These are phyloP conservation scores for Cabera pusaria DNA, from an alignment of 2,888 invertebrate species.

Conservation along the genomic window DNA sequence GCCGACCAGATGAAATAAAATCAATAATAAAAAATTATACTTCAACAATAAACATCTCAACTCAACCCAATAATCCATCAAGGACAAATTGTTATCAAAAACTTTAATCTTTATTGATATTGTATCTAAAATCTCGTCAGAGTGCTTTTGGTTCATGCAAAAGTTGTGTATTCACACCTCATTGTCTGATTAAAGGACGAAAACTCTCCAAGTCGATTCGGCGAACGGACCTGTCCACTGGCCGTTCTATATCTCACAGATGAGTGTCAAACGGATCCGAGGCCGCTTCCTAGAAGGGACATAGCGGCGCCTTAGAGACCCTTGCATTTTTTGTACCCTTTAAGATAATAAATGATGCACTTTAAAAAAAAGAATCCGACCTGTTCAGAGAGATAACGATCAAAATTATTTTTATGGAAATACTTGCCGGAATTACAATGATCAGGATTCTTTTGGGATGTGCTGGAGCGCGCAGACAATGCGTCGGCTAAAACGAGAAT, in stretches of 20 bases:
- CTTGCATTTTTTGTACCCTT: constrained; percentile 72
- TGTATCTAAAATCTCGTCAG: constrained; percentile 39
- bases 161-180: constrained; percentile 71
- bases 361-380: constrained; percentile 78
- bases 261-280: constrained; percentile 79
- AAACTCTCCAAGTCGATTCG: constrained; percentile 54
- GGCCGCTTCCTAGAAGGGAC: constrained; percentile 76
- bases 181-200: constrained; percentile 48
- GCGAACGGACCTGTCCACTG: constrained; percentile 63
- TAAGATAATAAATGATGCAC: constrained; percentile 82
- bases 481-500: constrained; percentile 69
- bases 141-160: constrained; percentile 37
- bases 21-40: too few species aligned
- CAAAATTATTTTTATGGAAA: constrained; percentile 81
- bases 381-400: constrained; percentile 80
- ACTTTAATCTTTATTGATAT: constrained; percentile 38
- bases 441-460: constrained; percentile 79
- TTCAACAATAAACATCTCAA: too few species aligned
- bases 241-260: constrained; percentile 74
- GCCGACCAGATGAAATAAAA: too few species aligned
- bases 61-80: too few species aligned
- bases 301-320: constrained; percentile 78
- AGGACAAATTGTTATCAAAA: too few species aligned
- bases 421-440: constrained; percentile 78
- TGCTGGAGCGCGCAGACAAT: constrained; percentile 78